A percentile compares a stretch with the other conserved stretches of the same genome.
These are phyloP conservation scores for Caenorhabditis virilis DNA, from an alignment of 2,888 invertebrate species.

Conservation along the genomic window DNA sequence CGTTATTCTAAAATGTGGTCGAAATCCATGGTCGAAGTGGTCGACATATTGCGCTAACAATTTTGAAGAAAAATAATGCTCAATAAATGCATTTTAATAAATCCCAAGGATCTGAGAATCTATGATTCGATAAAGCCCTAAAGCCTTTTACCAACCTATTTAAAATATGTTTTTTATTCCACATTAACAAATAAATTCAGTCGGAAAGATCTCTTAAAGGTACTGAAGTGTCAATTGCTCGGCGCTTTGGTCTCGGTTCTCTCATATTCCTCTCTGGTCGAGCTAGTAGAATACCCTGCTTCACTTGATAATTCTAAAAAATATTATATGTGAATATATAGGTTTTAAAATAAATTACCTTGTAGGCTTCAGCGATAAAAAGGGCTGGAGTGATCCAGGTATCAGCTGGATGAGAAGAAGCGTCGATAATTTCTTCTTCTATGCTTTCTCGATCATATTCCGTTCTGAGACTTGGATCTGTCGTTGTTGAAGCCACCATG, in stretches of 20 bases:
- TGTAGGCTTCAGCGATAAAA: constrained; percentile 6
- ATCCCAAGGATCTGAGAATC: constrained; percentile 8
- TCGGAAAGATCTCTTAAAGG: not conserved
- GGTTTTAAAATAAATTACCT: constrained; percentile 12
- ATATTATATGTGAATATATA: constrained; percentile 8
- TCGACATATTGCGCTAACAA: constrained; percentile 5
- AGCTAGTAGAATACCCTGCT: constrained; percentile 5
- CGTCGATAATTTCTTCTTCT: constrained; percentile 9
- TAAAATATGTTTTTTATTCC: not conserved
- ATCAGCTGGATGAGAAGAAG: constrained; percentile 10
- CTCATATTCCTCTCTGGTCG: constrained; percentile 4
- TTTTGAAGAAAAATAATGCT: constrained; percentile 6
- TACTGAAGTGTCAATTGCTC: constrained; percentile 7
- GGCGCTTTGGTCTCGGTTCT: constrained; percentile 7
- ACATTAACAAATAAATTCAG: constrained; percentile 6
- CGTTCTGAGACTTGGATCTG: constrained; percentile 8
- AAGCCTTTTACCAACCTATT: constrained; percentile 4
- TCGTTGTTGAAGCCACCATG: constrained; percentile 13
- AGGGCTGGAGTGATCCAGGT: constrained; percentile 8
- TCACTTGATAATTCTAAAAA: constrained; percentile 7
- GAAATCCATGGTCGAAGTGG: constrained; percentile 8
- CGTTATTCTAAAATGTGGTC: not conserved
- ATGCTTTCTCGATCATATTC: constrained; percentile 16
- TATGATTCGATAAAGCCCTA: constrained; percentile 13
- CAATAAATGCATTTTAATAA: constrained; percentile 13